These are phyloP conservation scores for Lithosia quadra DNA, from an alignment of 2,888 invertebrate species.

Conservation along the genomic window DNA sequence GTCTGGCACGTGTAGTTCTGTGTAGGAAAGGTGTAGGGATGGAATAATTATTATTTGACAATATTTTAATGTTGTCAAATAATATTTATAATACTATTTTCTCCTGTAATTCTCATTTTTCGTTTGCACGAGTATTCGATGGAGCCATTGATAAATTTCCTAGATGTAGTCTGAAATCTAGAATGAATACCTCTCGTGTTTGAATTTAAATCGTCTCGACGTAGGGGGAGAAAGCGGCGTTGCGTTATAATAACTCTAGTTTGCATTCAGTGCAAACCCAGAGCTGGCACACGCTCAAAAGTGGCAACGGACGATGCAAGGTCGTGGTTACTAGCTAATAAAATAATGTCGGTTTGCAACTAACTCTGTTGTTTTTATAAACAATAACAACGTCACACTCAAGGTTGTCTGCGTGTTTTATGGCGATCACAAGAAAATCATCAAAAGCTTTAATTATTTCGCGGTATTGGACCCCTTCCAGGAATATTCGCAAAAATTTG, in stretches of 20 bases:
- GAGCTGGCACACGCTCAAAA: slow-evolving; percentile 69
- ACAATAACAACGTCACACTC: slow-evolving; percentile 48
- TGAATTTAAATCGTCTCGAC: neutral
- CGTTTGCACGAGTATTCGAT: too few relatives aligned
- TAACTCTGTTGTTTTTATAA: slow-evolving; percentile 42
- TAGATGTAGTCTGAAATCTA: neutral
- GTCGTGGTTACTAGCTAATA: slow-evolving; percentile 68
- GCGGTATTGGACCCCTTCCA: slow-evolving; percentile 39
- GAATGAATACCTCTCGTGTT: neutral
- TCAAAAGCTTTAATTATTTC: slow-evolving; percentile 24
- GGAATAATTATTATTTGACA: too few relatives aligned
- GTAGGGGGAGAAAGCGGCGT: neutral
- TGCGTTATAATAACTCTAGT: slow-evolving; percentile 19
- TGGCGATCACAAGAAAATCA: slow-evolving; percentile 28
- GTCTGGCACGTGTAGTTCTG: too few relatives aligned
- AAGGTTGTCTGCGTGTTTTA: slow-evolving; percentile 53
- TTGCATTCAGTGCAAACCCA: slow-evolving; percentile 49
- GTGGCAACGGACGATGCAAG: slow-evolving; percentile 59
- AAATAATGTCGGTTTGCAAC: slow-evolving; percentile 44
- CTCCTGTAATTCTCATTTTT: too few relatives aligned
- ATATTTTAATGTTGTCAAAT: too few relatives aligned
- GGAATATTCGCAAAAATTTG: slow-evolving; percentile 26
- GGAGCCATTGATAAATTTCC: too few relatives aligned
- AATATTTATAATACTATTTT: too few relatives aligned
- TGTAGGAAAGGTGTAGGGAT: too few relatives aligned